Evolutionary conservation across 2,113 vertebrate species (phyloP).

Genomic region (Sylvia atricapilla): DNA sequence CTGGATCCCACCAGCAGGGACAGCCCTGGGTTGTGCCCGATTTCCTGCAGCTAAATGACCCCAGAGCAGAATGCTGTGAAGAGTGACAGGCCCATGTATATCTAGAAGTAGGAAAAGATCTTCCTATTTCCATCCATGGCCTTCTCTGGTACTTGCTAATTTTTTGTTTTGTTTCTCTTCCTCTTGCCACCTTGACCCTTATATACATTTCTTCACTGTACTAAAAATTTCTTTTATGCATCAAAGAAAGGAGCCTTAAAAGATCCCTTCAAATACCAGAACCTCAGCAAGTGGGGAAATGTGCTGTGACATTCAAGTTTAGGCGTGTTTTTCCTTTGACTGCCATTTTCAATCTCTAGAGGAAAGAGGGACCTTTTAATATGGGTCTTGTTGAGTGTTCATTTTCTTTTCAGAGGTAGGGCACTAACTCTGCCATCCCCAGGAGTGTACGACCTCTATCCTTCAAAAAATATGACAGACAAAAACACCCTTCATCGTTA

Average conservation of each 20-base stretch:
- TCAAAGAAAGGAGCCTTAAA: conserved; percentile 16
- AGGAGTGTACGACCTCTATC: conserved; percentile 21
- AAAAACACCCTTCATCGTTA: conserved; percentile 43
- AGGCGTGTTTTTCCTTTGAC: not conserved
- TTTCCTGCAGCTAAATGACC: not conserved
- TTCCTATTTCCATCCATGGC: not conserved
- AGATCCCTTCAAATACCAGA: conserved; percentile 38
- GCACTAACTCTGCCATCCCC: not conserved
- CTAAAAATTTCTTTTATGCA: not conserved
- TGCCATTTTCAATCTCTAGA: conserved; percentile 28
- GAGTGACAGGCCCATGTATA: not conserved
- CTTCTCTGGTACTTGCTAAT: not conserved
- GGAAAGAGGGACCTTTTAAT: conserved; percentile 14
- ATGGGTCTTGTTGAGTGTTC: not conserved
- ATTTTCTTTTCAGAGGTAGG: conserved; percentile 12
- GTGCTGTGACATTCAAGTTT: conserved; percentile 32
- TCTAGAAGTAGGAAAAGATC: not conserved
- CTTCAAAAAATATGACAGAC: conserved; percentile 21
- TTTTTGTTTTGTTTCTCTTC: not conserved
- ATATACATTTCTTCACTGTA: not conserved
- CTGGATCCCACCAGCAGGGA: not conserved
- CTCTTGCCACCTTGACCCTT: not conserved
- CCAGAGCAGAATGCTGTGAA: not conserved
- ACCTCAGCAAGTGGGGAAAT: conserved; percentile 12
- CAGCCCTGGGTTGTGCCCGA: not conserved